Evolutionary conservation across 2,113 vertebrate species (phyloP).

Genomic region (Lycocorax pyrrhopterus): DNA sequence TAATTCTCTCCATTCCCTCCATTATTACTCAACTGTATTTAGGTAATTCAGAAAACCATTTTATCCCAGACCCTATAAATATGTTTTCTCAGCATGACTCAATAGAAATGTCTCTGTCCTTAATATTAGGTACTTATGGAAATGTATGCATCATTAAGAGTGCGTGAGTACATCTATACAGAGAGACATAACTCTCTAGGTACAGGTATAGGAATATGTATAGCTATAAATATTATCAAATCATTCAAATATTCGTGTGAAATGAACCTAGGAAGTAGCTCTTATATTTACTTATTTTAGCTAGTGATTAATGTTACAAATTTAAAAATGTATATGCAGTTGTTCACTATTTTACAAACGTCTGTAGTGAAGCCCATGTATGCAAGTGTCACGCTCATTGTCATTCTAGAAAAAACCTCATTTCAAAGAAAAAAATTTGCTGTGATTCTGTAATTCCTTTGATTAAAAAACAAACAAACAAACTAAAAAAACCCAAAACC

Average conservation of each 20-base stretch:
- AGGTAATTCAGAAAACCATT: background rate
- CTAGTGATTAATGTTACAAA: background rate
- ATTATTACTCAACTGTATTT: background rate
- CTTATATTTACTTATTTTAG: background rate
- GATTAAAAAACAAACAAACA: background rate
- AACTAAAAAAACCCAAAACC: background rate
- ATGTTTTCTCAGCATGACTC: background rate
- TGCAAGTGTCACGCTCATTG: background rate
- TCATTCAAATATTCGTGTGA: background rate
- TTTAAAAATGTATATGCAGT: background rate
- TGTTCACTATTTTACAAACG: background rate
- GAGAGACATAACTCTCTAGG: background rate
- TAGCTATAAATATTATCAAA: background rate
- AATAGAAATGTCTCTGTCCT: background rate
- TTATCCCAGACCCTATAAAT: background rate
- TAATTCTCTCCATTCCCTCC: background rate
- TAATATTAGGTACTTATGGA: background rate
- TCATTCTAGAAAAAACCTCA: background rate
- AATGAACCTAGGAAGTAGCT: background rate
- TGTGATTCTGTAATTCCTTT: conserved; percentile 3
- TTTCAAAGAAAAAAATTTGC: background rate
- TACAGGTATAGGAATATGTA: background rate
- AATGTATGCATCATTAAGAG: background rate
- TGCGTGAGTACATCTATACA: background rate
- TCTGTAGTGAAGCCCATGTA: background rate